Percentiles rank a stretch among this genome's conserved stretches.
Evolutionary conservation across 2,797 vertebrate species (phyloP).

Genomic region (Pangasius mekongensis): DNA sequence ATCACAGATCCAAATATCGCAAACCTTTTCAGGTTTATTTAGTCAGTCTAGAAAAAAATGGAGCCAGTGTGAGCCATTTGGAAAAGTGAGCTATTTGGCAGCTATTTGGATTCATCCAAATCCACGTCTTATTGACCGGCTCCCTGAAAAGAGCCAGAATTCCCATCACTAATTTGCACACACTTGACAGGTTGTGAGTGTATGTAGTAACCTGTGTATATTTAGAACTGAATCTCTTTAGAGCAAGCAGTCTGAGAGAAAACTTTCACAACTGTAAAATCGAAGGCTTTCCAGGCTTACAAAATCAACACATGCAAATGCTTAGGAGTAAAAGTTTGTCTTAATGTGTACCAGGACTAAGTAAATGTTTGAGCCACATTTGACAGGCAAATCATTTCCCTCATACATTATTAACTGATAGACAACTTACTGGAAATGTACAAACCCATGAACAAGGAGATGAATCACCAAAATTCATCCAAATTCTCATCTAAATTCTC

Average conservation of each 20-base stretch:
- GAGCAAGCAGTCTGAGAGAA: background rate
- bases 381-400: slow-evolving; percentile 42
- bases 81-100: background rate
- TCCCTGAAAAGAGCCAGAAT: background rate
- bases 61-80: no score
- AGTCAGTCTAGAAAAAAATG: background rate
- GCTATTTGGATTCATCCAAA: no score
- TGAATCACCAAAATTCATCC: background rate
- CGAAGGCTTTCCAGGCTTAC: slow-evolving; percentile 39
- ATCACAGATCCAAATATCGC: background rate
- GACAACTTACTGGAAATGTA: background rate
- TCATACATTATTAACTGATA: slow-evolving; percentile 31
- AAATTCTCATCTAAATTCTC: background rate
- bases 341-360: slow-evolving; percentile 5
- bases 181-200: background rate
- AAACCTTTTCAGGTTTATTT: background rate
- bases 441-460: background rate
- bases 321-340: slow-evolving; percentile 30
- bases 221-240: background rate
- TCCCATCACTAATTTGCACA: background rate
- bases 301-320: slow-evolving; percentile 33
- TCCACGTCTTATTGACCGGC: background rate
- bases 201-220: background rate
- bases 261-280: background rate
- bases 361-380: slow-evolving; percentile 28